phyloP scores from a whole-genome alignment of 1,140 invertebrate species.

The Zaprionus taronus region DNA sequence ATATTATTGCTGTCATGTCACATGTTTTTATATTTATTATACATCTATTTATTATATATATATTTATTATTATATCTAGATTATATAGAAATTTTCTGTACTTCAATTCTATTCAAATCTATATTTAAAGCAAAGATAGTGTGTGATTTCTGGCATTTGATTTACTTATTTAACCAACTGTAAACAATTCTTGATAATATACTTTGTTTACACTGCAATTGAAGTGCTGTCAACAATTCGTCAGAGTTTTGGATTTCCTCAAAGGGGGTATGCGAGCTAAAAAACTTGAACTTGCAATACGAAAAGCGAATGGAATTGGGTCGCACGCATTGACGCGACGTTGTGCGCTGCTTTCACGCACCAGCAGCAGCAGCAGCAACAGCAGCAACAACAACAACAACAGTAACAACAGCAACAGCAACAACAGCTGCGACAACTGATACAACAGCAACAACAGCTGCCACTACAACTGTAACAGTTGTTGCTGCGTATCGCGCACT shows the following conservation, averaged over 20 bases:
- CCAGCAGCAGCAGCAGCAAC: conserved; percentile 40
- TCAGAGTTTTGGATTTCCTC: background rate
- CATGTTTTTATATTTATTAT: too few relatives aligned
- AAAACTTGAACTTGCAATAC: conserved; percentile 80
- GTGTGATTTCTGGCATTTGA: too few relatives aligned
- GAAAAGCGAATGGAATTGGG: conserved; percentile 69
- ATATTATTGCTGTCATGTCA: too few relatives aligned
- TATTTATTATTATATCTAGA: too few relatives aligned
- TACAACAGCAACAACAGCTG: conserved; percentile 28
- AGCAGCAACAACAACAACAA: conserved; percentile 33
- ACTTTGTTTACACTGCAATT: background rate
- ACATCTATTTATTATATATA: too few relatives aligned
- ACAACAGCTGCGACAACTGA: conserved; percentile 27
- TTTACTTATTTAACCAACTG: too few relatives aligned
- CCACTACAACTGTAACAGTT: conserved; percentile 40
- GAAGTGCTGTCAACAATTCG: background rate
- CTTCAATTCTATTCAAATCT: too few relatives aligned
- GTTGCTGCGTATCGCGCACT: conserved; percentile 51
- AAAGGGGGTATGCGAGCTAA: conserved; percentile 20
- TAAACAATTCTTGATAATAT: background rate
- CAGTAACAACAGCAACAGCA: conserved; percentile 25
- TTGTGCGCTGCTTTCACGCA: conserved; percentile 69
- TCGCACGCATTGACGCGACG: conserved; percentile 73
- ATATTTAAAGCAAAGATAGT: too few relatives aligned
- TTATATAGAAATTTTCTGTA: too few relatives aligned